Evolutionary conservation across 2,113 vertebrate genomes (phyloP).

Genomic region (Sitta europaea): DNA sequence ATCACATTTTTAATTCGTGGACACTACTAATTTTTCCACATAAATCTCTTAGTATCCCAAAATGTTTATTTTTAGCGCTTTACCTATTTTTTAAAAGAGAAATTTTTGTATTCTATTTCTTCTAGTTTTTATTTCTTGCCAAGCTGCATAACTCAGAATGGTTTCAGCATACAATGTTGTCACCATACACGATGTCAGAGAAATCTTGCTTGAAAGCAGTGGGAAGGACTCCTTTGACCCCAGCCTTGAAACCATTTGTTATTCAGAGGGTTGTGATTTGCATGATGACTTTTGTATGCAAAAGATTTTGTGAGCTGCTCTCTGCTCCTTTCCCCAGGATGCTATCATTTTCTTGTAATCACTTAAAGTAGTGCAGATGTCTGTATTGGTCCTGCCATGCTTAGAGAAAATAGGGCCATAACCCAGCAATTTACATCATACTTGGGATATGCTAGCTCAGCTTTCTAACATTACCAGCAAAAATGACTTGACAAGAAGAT

Average conservation of each 20-base stretch:
- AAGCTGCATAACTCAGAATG: neutral
- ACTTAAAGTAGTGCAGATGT: neutral
- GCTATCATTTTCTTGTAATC: neutral
- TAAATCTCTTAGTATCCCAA: neutral
- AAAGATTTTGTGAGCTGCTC: neutral
- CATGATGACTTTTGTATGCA: neutral
- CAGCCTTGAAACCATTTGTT: neutral
- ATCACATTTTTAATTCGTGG: neutral
- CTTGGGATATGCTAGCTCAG: neutral
- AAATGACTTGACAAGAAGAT: neutral
- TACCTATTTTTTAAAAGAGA: neutral
- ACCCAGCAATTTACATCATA: neutral
- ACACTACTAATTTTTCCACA: neutral
- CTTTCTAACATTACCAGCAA: neutral
- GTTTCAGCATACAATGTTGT: neutral
- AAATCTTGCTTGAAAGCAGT: neutral
- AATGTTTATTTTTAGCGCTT: neutral
- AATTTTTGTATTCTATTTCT: neutral
- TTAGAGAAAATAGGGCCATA: neutral
- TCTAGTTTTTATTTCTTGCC: neutral
- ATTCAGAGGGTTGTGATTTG: neutral
- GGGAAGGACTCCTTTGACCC: neutral
- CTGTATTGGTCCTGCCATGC: neutral
- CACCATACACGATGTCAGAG: neutral
- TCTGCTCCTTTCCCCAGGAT: neutral